Conservation (phyloP, 2,888 invertebrate genomes). For the Xylophagus ater region DNA sequence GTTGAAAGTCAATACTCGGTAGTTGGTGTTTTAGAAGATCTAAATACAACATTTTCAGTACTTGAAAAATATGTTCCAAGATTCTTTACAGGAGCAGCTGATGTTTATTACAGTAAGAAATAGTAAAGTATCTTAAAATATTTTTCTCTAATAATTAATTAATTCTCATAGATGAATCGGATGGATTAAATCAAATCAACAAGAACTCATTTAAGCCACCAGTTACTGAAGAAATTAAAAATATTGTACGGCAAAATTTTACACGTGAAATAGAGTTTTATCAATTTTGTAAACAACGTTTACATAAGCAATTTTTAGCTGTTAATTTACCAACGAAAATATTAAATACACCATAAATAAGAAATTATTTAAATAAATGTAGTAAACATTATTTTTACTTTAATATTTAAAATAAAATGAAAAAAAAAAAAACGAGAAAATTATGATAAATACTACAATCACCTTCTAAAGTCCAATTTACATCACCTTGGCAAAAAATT, state of each 20-base stretch:
- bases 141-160: slow-evolving; percentile 6
- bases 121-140: slow-evolving; percentile 12
- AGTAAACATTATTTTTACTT: too few relatives aligned
- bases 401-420: too few relatives aligned
- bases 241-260: slow-evolving; percentile 66
- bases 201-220: slow-evolving; percentile 79
- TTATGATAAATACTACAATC: too few relatives aligned
- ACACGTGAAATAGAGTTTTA: slow-evolving; percentile 77
- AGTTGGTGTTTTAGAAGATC: slow-evolving; percentile 78
- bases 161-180: slow-evolving; percentile 53
- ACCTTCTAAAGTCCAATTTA: too few relatives aligned
- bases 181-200: slow-evolving; percentile 68
- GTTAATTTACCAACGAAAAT: slow-evolving; percentile 42
- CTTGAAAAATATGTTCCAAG: slow-evolving; percentile 73
- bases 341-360: too few relatives aligned
- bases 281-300: slow-evolving; percentile 67
- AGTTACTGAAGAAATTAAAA: slow-evolving; percentile 67
- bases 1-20: slow-evolving; percentile 81
- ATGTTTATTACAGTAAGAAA: slow-evolving; percentile 66
- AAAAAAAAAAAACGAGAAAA: too few relatives aligned
- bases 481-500: too few relatives aligned
- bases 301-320: slow-evolving; percentile 64
- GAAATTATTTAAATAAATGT: too few relatives aligned
- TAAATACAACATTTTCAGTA: slow-evolving; percentile 76
- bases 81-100: slow-evolving; percentile 69